Conservation (phyloP, 2,113 vertebrate species). For the Oceanodroma tethys region DNA sequence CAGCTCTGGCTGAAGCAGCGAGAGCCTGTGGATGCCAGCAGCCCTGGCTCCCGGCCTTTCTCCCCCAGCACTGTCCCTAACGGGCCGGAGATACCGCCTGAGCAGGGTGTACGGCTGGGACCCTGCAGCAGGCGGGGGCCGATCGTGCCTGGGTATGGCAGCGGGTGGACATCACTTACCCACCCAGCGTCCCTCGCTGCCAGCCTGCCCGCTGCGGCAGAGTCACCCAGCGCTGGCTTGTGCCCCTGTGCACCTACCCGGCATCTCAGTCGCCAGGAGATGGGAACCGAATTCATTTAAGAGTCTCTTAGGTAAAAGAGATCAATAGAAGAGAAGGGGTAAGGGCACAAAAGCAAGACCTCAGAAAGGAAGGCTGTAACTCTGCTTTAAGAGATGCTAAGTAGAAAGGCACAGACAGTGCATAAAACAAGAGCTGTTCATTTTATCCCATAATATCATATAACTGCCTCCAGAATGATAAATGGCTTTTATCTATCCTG, state of each 20-base stretch:
- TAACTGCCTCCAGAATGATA: constrained; percentile 9
- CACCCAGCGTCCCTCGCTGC: not conserved
- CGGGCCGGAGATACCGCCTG: not conserved
- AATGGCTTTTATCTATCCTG: constrained; percentile 23
- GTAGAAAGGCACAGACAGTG: not conserved
- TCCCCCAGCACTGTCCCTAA: not conserved
- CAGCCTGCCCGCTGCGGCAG: not conserved
- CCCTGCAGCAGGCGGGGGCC: not conserved
- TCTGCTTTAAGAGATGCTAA: not conserved
- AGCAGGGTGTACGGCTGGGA: not conserved
- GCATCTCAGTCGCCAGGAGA: not conserved
- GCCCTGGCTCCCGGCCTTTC: not conserved
- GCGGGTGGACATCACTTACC: not conserved
- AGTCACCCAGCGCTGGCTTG: not conserved
- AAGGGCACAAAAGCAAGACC: not conserved
- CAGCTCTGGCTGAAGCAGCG: not conserved
- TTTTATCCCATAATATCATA: not conserved
- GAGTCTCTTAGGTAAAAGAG: not conserved
- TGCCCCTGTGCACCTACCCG: accelerated
- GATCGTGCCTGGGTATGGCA: accelerated
- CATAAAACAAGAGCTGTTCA: not conserved
- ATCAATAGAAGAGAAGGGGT: not conserved
- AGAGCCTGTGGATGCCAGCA: not conserved
- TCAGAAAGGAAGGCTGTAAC: not conserved
- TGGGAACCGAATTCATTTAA: not conserved